A percentile compares a stretch with the other conserved stretches of the same genome.
Evolutionary conservation across 92 coral and sea anemone species (phyloP).

Genomic region (Epizoanthus fatuus): DNA sequence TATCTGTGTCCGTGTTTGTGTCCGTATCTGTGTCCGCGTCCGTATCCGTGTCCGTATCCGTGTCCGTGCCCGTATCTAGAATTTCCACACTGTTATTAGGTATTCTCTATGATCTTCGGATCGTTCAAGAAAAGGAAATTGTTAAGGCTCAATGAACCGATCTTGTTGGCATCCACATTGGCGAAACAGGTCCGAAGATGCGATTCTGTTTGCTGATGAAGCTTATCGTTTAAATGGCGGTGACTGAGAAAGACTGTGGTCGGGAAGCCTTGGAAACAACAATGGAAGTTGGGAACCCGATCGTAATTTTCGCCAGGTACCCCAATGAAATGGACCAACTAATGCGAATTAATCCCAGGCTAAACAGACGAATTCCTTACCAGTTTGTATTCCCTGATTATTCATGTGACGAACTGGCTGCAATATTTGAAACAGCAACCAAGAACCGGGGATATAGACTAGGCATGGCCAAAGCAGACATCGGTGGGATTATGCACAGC

Average conservation of each 20-base stretch:
- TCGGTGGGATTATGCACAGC: neutral
- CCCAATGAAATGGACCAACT: neutral
- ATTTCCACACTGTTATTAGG: too few relatives aligned
- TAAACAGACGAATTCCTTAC: neutral
- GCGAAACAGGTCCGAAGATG: neutral
- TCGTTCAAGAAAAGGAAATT: neutral
- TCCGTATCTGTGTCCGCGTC: too few relatives aligned
- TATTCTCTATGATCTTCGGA: constrained; percentile 5
- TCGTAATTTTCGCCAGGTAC: constrained; percentile 2
- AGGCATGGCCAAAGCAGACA: neutral
- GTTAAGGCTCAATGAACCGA: constrained; percentile 7
- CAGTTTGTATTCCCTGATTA: neutral
- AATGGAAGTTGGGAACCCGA: neutral
- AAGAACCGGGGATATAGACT: neutral
- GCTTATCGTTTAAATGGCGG: neutral
- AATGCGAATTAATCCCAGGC: neutral
- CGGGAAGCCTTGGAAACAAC: neutral
- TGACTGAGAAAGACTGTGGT: neutral
- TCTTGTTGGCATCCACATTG: constrained; percentile 18
- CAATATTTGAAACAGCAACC: neutral
- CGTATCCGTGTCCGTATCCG: too few relatives aligned
- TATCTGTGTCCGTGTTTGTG: too few relatives aligned
- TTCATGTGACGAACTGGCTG: neutral
- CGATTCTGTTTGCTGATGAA: constrained; percentile 12
- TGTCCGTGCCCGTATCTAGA: too few relatives aligned